Conservation (phyloP, 2,888 invertebrate genomes). For the Erannis defoliaria region DNA sequence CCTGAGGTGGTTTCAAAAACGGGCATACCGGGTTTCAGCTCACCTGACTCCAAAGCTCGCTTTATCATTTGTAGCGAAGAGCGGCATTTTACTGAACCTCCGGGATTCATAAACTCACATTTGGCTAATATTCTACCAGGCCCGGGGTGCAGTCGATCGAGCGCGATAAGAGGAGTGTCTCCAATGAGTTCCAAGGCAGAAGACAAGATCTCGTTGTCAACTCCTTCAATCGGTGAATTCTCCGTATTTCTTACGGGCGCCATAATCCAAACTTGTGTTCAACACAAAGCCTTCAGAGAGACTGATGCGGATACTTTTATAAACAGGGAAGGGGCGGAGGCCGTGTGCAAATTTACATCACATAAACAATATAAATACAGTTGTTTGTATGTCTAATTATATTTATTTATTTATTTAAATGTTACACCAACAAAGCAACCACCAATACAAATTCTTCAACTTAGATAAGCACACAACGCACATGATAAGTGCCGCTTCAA, state of each 20-base stretch:
- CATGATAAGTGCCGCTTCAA: too few species aligned
- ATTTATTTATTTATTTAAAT: too few species aligned
- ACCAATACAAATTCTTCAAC: too few species aligned
- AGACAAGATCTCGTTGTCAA: constrained; percentile 69
- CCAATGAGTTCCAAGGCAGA: constrained; percentile 80
- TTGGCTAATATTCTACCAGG: constrained; percentile 78
- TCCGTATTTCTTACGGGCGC: neutral
- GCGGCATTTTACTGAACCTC: constrained; percentile 77
- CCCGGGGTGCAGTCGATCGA: constrained; percentile 74
- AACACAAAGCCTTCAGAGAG: neutral
- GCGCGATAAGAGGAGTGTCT: constrained; percentile 77
- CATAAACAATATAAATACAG: neutral
- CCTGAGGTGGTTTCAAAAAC: constrained; percentile 79
- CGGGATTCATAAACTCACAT: constrained; percentile 82
- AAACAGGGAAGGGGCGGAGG: neutral
- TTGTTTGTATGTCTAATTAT: neutral
- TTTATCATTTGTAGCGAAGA: constrained; percentile 76
- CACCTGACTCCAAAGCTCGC: constrained; percentile 64
- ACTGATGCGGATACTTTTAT: constrained; percentile 4
- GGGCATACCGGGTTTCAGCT: constrained; percentile 67
- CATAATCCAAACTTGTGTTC: neutral
- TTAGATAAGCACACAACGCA: too few species aligned
- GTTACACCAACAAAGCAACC: too few species aligned
- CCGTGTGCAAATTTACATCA: constrained; percentile 5
- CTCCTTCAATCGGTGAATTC: constrained; percentile 48